Base-by-base conservation (phyloP, 23 tunicate species). In the Ciona savignyi region DNA sequence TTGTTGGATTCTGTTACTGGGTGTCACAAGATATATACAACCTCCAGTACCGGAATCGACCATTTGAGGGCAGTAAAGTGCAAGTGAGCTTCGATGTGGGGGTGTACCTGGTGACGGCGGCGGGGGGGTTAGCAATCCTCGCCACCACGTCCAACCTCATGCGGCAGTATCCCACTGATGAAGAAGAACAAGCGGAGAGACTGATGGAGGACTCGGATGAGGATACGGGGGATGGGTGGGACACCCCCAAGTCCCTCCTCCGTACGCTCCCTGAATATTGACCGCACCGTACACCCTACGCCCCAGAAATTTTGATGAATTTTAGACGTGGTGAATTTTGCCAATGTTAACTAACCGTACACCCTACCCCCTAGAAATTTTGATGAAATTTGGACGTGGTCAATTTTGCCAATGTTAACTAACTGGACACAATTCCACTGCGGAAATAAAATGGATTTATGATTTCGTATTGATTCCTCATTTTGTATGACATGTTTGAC, bases 101-200 rank as follows among this genome's bases (percentile, higher is more conserved):
- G 27, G 85, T 90, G 1, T 90, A 83, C 56, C 73, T 90, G 28
- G 82, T 72, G 0, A 79, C 86, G 25, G 90, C 90, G 0, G 97
- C 77, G 0, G 97, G 90, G 22, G 86, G 90, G 15, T 2, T 84
- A 4, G 82, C 97, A 20, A 72, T 90, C 27, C 67, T 84, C 9
- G 97, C 97, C 0, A 77, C 83, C 20, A 90, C 97, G 3, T 79
- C 90, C 4, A 90, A 90, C 64, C 68, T 90, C 33, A 84, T 90
- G 97, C 81, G 97, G 32, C 90, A 90, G 33, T 84, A 90, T 73
- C 90, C 97, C 25, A 84, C 90, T 48, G 97, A 80, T 30, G 86
- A 81, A 35, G 97, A 89, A 62, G 96, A 89, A 60, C 89, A 83
- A 73, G 88, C 81, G 51, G 88, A 89, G 35, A 51, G 71, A 28